phyloP scores from a whole-genome alignment of 2,113 vertebrate genomes.

The Vulpes vulpes region DNA sequence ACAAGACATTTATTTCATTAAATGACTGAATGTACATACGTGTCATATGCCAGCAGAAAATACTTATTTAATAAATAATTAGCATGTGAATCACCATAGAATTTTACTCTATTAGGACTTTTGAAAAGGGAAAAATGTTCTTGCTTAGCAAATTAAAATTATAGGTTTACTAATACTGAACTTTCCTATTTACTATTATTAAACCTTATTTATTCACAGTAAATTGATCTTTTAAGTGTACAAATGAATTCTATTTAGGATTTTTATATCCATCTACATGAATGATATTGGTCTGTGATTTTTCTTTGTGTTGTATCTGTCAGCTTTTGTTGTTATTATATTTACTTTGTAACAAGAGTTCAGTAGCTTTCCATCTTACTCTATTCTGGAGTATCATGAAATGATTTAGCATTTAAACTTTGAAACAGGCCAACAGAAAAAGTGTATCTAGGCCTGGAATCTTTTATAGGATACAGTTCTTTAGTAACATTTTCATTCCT shows the following conservation, averaged over 20 bases:
- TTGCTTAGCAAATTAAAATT: constrained; percentile 32
- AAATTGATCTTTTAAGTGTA: background rate
- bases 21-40: constrained; percentile 34
- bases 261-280: background rate
- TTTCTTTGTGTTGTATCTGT: background rate
- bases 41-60: constrained; percentile 27
- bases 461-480: constrained; percentile 3
- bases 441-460: background rate
- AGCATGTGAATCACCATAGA: constrained; percentile 14
- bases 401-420: constrained; percentile 23
- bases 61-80: constrained; percentile 41
- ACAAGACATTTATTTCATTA: constrained; percentile 50
- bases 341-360: background rate
- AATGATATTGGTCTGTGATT: background rate
- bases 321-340: background rate
- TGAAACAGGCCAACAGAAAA: constrained; percentile 23
- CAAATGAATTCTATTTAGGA: background rate
- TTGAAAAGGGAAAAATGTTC: background rate
- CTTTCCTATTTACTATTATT: background rate
- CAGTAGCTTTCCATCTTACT: background rate
- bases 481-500: background rate
- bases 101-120: constrained; percentile 51
- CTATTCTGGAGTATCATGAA: background rate
- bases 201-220: background rate
- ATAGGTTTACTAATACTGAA: background rate